Evolutionary conservation across 2,113 vertebrate species (phyloP), one percentile per base, ranked within the genome.

Genomic region (Tautogolabrus adspersus): DNA sequence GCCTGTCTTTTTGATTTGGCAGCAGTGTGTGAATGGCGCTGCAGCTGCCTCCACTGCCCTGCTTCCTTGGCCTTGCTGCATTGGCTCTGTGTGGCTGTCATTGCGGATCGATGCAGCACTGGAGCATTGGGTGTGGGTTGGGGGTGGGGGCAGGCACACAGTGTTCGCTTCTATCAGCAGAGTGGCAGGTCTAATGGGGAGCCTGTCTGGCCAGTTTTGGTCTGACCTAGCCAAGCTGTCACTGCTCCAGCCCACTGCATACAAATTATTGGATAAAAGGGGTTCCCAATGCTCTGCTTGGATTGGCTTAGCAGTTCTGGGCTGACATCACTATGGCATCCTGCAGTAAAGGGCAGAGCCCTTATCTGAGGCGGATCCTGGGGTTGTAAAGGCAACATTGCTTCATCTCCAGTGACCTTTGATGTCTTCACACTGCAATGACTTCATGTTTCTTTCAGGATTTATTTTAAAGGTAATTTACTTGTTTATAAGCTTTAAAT

Each of bases 141-240:
- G 30, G 30, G 30, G 58, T 37, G 47, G 38, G 60, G 49, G 52
- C 71, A 74, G 74, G 83, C 79, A 89, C 88, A 88, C 61, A 70
- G 8, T 79, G 87, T 90, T 86, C 82, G 71, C 26, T 30, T 61
- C 60, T 13, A 55, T 69, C 6, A 19, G 46, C 55, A 60, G 79
- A 81, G 49, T 63, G 69, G 68, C 73, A 76, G 78, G 40, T 57
- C 79, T 89, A 87, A 91, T 84, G 65, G 62, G 65, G 51, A 72
- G 75, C 61, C 80, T 38, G 73, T 81, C 71, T 80, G 62, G 46
- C 62, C 72, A 57, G 30, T 72, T 63, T 74, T 60, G 69, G 60
- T 56, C 67, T 77, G 75, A 81, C 67, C 80, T 22, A 51, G 71
- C 75, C 79, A 66, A 76, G 70, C 77, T 89, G 85, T 80, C 86